phyloP scores from a whole-genome alignment of 2,113 vertebrate genomes.

The Regulus satrapa region DNA sequence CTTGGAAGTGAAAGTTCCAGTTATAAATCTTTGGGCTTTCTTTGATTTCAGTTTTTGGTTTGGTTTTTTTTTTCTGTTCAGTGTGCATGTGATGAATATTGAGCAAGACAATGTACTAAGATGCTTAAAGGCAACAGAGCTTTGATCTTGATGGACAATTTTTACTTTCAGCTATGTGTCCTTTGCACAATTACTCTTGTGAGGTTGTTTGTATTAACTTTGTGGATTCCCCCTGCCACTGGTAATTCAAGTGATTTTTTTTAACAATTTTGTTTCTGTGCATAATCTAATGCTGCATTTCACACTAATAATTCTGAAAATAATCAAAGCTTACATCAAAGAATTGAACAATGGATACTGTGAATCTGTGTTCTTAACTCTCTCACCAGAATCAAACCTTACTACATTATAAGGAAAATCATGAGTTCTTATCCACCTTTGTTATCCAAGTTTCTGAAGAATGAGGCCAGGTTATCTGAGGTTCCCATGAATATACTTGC shows the following conservation, averaged over 20 bases:
- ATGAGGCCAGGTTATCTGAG: neutral
- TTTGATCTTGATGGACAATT: neutral
- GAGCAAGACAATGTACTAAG: neutral
- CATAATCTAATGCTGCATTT: neutral
- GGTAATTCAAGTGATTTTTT: neutral
- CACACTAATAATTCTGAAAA: slow-evolving; percentile 16
- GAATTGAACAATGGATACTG: neutral
- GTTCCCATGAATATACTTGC: neutral
- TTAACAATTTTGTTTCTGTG: neutral
- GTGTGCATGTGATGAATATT: neutral
- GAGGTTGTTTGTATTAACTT: neutral
- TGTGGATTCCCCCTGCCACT: neutral
- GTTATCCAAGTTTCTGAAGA: neutral
- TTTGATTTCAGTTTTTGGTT: neutral
- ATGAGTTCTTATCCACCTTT: neutral
- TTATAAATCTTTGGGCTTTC: neutral
- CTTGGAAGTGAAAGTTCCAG: slow-evolving; percentile 46
- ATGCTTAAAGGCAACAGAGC: neutral
- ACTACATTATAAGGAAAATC: neutral
- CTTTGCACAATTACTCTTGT: neutral
- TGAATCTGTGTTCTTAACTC: neutral
- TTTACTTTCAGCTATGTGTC: neutral
- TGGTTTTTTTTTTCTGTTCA: neutral
- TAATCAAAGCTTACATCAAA: slow-evolving; percentile 9
- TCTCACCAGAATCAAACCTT: neutral